Evolutionary conservation across 2,888 invertebrate species (phyloP), one percentile per base, ranked within the genome.

Genomic region (Hypsopygia costalis): DNA sequence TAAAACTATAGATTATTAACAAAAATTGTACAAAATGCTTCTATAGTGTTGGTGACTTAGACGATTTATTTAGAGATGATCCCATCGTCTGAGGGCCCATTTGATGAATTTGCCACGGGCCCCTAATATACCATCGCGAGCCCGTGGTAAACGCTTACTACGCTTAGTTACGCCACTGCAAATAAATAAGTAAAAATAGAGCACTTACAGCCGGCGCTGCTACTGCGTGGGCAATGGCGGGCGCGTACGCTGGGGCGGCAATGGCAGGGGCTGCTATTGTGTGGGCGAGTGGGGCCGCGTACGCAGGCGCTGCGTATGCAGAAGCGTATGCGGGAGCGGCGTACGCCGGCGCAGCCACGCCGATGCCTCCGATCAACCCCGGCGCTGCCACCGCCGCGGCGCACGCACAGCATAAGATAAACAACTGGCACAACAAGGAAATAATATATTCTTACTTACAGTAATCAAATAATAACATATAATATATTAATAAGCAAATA

Each of bases 351-450:
- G 49, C 50, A 4, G 52, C 49, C 29, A 62, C 56, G 6, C 64
- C 67, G 28, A 56, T n/a, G 16, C 67, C 59, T 52, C 62, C 76
- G 47, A 65, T 55, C 44, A 72, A 44, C 10, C 70, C 79, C n/a
- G 80, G 78, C 52, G 74, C 79, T 9, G 77, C 81, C 49, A 62
- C 50, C 56, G 65, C 81, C 55, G 63, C 64, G 38, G 74, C 81
- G 60, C 79, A 80, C 74, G 74, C 82, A 60, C 81, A 81, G 61
- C 75, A 73, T 51, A 85, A 62, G 46, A 82, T 62, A 37, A 86
- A 75, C 59, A 86, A 60, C 86, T 87, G 41, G 5, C 52, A 21
- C 46, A 30, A 33, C n/a, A n/a, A n/a, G n/a, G n/a, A n/a, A n/a
- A n/a, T n/a, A n/a, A n/a, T n/a, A n/a, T n/a, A n/a, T n/a, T n/a